Conservation (phyloP, 2,113 vertebrate species). For the Aegypius monachus region DNA sequence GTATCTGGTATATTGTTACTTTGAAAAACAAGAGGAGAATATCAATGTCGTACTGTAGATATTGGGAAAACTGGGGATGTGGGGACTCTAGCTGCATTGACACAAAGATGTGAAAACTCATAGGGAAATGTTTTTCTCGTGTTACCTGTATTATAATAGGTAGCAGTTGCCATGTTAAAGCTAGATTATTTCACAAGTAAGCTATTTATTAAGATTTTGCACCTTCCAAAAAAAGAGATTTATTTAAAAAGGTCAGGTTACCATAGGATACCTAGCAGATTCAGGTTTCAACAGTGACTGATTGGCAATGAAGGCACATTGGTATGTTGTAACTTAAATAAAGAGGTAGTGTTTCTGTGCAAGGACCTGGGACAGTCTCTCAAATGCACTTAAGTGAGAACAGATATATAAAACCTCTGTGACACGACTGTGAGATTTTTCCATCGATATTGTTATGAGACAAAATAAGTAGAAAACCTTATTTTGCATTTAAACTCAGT, state of each 20-base stretch:
- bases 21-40: not conserved
- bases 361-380: not conserved
- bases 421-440: not conserved
- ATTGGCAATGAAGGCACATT: not conserved
- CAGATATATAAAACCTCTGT: not conserved
- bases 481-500: not conserved
- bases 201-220: not conserved
- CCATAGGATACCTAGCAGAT: not conserved
- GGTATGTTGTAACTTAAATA: not conserved
- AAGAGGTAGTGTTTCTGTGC: not conserved
- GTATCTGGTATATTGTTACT: not conserved
- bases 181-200: not conserved
- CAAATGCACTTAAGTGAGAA: not conserved
- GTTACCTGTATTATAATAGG: not conserved
- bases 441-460: fast-evolving
- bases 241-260: not conserved
- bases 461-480: not conserved
- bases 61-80: not conserved
- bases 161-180: not conserved
- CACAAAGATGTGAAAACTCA: not conserved
- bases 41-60: fast-evolving
- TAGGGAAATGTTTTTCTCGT: not conserved
- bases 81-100: not conserved
- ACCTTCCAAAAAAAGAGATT: fast-evolving
- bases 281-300: not conserved